Evolutionary conservation across 2,888 invertebrate genomes (phyloP).

Genomic region (Lasioglossum lativentre): DNA sequence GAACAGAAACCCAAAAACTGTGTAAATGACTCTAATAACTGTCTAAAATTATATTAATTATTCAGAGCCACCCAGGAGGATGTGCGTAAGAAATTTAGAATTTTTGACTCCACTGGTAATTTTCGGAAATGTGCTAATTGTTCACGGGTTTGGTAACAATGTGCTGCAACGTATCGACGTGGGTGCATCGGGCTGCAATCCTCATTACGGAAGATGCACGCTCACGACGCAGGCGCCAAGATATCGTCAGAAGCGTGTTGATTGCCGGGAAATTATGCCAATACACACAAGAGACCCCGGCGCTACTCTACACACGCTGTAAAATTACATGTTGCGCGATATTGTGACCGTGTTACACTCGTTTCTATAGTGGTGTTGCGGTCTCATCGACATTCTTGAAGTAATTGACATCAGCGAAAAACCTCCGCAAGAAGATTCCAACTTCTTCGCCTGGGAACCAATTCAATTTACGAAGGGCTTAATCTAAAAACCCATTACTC

Average conservation of each 20-base stretch:
- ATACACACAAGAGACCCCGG: constrained; percentile 2
- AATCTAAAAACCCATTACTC: neutral
- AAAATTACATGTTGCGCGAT: constrained; percentile 15
- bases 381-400: neutral
- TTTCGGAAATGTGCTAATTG: neutral
- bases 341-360: constrained; percentile 4
- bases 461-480: neutral
- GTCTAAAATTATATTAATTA: too few relatives aligned
- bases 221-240: constrained; percentile 30
- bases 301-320: neutral
- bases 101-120: neutral
- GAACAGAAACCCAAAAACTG: too few relatives aligned
- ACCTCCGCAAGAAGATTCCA: neutral
- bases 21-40: too few relatives aligned
- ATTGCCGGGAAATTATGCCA: constrained; percentile 32
- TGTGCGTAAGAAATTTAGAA: neutral
- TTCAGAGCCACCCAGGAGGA: too few relatives aligned
- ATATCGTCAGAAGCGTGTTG: constrained; percentile 22
- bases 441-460: neutral
- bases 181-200: constrained; percentile 18
- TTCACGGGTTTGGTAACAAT: neutral
- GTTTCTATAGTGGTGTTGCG: neutral
- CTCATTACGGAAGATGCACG: constrained; percentile 1
- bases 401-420: neutral
- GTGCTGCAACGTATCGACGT: constrained; percentile 10